These are phyloP conservation scores for Amorpha juglandis DNA, from an alignment of 2,888 invertebrate genomes.

Conservation along the genomic window DNA sequence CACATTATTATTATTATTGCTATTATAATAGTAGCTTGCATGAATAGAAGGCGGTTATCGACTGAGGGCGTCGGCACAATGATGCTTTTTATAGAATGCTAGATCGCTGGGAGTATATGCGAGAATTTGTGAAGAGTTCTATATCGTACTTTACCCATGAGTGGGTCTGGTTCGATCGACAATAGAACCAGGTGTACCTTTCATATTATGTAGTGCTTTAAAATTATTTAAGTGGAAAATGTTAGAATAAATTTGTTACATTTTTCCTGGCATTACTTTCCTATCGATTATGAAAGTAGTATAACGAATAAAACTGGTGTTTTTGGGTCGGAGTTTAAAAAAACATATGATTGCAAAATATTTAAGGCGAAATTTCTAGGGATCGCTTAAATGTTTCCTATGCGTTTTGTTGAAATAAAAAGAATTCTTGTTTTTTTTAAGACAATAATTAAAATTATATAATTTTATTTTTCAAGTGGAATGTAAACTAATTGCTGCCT, in stretches of 20 bases:
- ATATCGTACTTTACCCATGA: conserved; percentile 1
- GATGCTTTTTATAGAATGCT: conserved; percentile 13
- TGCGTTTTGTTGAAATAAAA: no score
- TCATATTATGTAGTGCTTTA: neutral
- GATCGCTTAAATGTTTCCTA: no score
- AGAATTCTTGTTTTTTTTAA: no score
- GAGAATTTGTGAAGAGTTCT: conserved; percentile 9
- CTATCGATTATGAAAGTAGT: neutral
- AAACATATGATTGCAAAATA: no score
- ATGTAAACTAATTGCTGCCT: no score
- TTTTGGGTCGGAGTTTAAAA: no score
- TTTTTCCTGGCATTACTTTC: neutral
- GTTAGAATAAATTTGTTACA: no score
- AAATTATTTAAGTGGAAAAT: neutral
- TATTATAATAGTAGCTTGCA: conserved; percentile 19
- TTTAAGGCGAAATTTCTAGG: no score
- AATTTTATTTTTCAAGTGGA: no score
- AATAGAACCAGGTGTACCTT: conserved; percentile 9
- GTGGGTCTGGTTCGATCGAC: neutral
- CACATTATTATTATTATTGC: neutral
- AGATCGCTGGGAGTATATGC: neutral
- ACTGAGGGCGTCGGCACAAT: neutral
- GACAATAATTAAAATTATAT: no score
- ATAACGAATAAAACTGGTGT: neutral
- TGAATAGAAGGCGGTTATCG: conserved; percentile 12